phyloP scores from a whole-genome alignment of 2,113 vertebrate species.

The Phodopus roborovskii region DNA sequence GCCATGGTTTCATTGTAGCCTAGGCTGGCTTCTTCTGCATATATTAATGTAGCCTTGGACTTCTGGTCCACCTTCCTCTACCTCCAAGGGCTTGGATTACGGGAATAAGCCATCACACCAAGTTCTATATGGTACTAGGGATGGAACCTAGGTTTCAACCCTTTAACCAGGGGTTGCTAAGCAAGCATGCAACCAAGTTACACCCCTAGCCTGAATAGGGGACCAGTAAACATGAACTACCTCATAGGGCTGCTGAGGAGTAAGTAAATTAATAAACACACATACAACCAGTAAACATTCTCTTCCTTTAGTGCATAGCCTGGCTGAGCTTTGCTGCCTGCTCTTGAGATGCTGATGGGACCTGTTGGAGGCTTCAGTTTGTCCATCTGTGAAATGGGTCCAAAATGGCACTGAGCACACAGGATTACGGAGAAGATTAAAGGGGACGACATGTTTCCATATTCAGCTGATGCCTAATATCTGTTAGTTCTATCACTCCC shows the following conservation, averaged over 20 bases:
- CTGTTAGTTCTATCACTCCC: neutral
- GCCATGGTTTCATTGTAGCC: neutral
- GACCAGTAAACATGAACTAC: slow-evolving; percentile 8
- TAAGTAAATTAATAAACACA: neutral
- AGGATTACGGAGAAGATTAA: neutral
- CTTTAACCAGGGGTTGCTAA: neutral
- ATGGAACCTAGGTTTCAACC: neutral
- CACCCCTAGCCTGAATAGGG: neutral
- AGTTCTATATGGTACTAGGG: neutral
- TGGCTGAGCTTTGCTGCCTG: neutral
- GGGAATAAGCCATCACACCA: neutral
- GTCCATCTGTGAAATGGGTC: slow-evolving; percentile 36
- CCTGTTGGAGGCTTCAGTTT: slow-evolving; percentile 33
- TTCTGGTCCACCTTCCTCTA: neutral
- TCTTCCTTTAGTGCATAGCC: neutral
- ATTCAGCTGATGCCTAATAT: neutral
- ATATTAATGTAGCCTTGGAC: neutral
- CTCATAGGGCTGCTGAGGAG: slow-evolving; percentile 38
- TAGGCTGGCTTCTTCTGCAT: neutral
- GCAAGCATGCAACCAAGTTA: neutral
- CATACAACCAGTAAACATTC: neutral
- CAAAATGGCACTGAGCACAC: slow-evolving; percentile 18
- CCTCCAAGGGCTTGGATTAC: neutral
- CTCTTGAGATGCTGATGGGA: neutral
- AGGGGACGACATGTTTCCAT: neutral